phyloP scores from a whole-genome alignment of 2,113 vertebrate species.

The Pagrus major region DNA sequence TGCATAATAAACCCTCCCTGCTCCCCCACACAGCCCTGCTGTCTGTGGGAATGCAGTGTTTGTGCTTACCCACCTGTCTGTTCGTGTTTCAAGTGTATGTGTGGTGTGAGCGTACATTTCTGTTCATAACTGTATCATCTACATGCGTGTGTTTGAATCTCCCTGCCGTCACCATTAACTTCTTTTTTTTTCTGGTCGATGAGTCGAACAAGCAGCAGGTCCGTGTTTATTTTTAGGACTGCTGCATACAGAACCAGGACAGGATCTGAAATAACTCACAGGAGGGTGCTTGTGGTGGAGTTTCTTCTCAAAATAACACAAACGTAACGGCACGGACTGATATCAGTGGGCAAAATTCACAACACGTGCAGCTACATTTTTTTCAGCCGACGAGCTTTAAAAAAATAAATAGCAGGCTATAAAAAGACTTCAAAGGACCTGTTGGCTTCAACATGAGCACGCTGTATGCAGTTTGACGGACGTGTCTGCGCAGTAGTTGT shows the following conservation, averaged over 20 bases:
- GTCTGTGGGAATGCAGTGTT: not conserved
- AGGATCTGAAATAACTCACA: slow-evolving; percentile 50
- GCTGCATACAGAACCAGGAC: slow-evolving; percentile 36
- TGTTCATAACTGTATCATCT: not conserved
- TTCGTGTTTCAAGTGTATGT: not conserved
- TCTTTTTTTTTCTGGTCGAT: slow-evolving; percentile 6
- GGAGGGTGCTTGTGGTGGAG: not conserved
- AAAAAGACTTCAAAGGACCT: too few relatives aligned
- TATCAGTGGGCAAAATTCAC: not conserved
- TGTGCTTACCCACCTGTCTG: not conserved
- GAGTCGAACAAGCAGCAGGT: slow-evolving; percentile 46
- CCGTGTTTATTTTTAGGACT: slow-evolving; percentile 53
- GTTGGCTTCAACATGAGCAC: too few relatives aligned
- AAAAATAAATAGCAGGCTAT: not conserved
- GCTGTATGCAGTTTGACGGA: too few relatives aligned
- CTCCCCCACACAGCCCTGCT: not conserved
- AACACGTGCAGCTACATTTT: not conserved
- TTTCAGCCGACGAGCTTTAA: not conserved
- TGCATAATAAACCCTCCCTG: not conserved
- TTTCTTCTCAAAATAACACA: slow-evolving; percentile 16
- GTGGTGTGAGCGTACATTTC: not conserved
- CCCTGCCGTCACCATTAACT: not conserved
- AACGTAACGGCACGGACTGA: slow-evolving; percentile 21
- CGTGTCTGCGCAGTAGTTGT: too few relatives aligned
- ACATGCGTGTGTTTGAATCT: not conserved